Percentiles rank a stretch among this genome's conserved stretches.
phyloP scores from a whole-genome alignment of 2,113 vertebrate genomes.

The Willisornis vidua region DNA sequence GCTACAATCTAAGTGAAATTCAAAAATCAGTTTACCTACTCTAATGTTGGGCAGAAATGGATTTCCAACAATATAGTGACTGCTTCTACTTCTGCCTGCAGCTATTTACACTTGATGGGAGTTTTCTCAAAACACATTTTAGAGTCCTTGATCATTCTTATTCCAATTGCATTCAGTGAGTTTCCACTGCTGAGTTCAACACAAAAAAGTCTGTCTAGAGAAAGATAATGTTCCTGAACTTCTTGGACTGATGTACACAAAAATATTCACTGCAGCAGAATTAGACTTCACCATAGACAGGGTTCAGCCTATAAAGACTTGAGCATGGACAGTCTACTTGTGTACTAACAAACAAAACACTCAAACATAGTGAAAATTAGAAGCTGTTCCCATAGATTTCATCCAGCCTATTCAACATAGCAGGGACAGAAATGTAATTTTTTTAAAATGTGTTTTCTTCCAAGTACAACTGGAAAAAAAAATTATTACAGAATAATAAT shows the following conservation, averaged over 20 bases:
- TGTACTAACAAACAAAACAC: no score
- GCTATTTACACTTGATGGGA: background rate
- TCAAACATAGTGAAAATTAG: background rate
- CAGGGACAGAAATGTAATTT: background rate
- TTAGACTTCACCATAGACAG: background rate
- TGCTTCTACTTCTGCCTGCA: background rate
- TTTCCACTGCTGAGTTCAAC: background rate
- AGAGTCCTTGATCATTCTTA: background rate
- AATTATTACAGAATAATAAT: background rate
- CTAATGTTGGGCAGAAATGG: background rate
- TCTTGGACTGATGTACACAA: background rate
- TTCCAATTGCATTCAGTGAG: background rate
- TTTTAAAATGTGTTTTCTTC: background rate
- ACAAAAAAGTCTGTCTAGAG: background rate
- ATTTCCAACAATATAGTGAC: background rate
- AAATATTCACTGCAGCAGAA: background rate
- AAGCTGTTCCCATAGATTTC: background rate
- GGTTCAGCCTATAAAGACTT: background rate
- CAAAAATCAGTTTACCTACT: background rate
- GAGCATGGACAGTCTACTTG: background rate
- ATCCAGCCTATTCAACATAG: background rate
- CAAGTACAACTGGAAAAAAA: background rate
- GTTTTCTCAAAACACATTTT: background rate
- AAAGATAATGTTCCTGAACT: background rate
- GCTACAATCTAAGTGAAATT: background rate